These are phyloP conservation scores for Torymus tubicola DNA, from an alignment of 2,888 invertebrate genomes.

Conservation along the genomic window DNA sequence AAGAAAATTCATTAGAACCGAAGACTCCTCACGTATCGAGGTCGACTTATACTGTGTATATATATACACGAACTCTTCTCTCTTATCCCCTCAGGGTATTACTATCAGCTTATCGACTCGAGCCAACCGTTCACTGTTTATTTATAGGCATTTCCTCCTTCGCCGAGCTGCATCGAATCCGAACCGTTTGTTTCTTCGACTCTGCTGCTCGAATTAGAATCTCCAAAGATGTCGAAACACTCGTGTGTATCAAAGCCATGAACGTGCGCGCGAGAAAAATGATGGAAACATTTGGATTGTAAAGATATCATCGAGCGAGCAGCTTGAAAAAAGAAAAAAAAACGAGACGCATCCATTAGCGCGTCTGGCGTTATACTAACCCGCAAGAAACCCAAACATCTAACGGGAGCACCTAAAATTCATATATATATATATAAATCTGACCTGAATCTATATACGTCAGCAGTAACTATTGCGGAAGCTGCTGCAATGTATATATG, in stretches of 20 bases:
- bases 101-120: conserved; percentile 39
- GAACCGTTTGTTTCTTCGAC: conserved; percentile 28
- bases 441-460: too few relatives aligned
- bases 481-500: too few relatives aligned
- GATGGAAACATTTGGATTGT: conserved; percentile 39
- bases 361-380: neutral
- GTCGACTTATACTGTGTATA: neutral
- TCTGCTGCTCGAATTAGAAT: conserved; percentile 40
- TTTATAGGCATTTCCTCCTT: conserved; percentile 39
- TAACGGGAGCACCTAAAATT: too few relatives aligned
- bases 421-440: too few relatives aligned
- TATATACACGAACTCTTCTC: neutral
- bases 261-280: neutral
- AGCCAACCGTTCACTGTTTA: conserved; percentile 4
- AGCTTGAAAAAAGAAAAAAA: neutral
- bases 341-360: conserved; percentile 6
- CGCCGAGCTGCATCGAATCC: neutral
- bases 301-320: conserved; percentile 29
- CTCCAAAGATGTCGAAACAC: conserved; percentile 27
- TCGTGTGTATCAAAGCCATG: neutral
- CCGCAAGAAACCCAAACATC: too few relatives aligned
- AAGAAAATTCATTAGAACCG: conserved; percentile 30
- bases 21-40: conserved; percentile 17
- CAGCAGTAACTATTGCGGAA: too few relatives aligned
- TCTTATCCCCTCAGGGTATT: conserved; percentile 19